phyloP scores from a whole-genome alignment of 2,888 invertebrate species.

The Myopa testacea region DNA sequence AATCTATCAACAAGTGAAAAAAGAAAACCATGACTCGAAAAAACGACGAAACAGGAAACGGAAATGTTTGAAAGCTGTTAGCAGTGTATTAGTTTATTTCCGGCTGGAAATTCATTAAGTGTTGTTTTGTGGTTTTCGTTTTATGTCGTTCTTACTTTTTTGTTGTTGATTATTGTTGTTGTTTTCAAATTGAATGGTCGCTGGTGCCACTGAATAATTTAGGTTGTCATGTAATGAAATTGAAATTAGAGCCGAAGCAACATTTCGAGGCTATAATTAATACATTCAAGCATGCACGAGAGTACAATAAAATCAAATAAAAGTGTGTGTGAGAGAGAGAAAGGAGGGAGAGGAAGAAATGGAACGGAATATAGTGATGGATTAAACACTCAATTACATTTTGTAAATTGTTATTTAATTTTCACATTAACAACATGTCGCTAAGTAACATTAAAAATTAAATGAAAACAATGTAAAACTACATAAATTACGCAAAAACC shows the following conservation, averaged over 20 bases:
- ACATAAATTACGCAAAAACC: constrained; percentile 1
- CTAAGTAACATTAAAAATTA: not conserved
- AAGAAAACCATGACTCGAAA: not conserved
- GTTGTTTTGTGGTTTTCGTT: not conserved
- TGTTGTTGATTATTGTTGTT: no score
- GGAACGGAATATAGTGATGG: no score
- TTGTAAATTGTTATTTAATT: no score
- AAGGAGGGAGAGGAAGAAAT: no score
- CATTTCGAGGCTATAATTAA: constrained; percentile 21
- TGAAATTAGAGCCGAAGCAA: constrained; percentile 18
- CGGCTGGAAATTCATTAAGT: constrained; percentile 8
- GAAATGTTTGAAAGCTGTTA: constrained; percentile 12
- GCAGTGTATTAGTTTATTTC: constrained; percentile 12
- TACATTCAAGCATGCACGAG: not conserved
- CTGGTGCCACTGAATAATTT: not conserved
- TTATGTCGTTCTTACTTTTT: not conserved
- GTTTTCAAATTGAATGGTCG: no score
- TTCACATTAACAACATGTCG: no score
- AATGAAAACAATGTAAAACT: not conserved
- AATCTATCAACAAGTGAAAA: not conserved
- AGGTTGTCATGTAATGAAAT: constrained; percentile 20
- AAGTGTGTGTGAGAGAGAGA: no score
- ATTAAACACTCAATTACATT: no score
- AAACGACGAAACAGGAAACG: constrained; percentile 12
- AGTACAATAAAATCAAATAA: no score